Percentiles rank a stretch among this genome's conserved stretches.
Conservation (phyloP, 2,797 vertebrate genomes). For the Myotis myotis region DNA sequence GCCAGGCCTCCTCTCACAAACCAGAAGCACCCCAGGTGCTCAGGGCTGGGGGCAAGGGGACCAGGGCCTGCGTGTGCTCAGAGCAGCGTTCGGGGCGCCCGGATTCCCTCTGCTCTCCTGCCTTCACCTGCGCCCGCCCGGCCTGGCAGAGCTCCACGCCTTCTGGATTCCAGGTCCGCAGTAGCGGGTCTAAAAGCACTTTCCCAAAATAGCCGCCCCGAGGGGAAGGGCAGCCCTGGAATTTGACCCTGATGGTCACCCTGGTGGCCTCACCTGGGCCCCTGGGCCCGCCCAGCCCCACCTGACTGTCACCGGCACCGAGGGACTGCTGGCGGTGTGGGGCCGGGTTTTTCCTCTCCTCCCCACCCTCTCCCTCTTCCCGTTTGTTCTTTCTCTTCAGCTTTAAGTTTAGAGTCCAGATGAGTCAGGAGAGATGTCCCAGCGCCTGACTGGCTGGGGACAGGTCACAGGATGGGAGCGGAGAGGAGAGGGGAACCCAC, state of each 20-base stretch:
- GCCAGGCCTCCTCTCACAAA: not conserved
- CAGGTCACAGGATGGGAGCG: not conserved
- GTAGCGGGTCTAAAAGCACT: constrained; percentile 69
- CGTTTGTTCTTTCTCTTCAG: not conserved
- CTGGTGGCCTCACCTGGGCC: not conserved
- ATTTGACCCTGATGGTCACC: constrained; percentile 58
- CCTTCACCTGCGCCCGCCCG: not conserved
- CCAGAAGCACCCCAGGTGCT: not conserved
- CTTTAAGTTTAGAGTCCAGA: not conserved
- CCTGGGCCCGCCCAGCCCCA: not conserved
- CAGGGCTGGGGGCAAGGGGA: no score
- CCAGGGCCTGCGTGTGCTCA: not conserved
- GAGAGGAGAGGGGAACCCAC: rapidly evolving
- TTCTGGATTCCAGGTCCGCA: constrained; percentile 74
- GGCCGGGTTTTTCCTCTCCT: not conserved
- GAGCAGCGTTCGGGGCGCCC: rapidly evolving
- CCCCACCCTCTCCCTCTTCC: not conserved
- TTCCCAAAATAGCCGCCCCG: constrained; percentile 83
- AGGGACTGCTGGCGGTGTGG: not conserved
- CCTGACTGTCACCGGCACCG: not conserved
- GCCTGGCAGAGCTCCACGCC: constrained; percentile 55
- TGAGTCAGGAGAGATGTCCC: constrained; percentile 65
- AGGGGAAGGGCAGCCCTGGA: constrained; percentile 74
- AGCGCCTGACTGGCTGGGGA: not conserved
- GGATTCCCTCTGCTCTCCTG: not conserved